Evolutionary conservation across 1,140 invertebrate genomes (phyloP).

Genomic region (Phymastichus coffea): DNA sequence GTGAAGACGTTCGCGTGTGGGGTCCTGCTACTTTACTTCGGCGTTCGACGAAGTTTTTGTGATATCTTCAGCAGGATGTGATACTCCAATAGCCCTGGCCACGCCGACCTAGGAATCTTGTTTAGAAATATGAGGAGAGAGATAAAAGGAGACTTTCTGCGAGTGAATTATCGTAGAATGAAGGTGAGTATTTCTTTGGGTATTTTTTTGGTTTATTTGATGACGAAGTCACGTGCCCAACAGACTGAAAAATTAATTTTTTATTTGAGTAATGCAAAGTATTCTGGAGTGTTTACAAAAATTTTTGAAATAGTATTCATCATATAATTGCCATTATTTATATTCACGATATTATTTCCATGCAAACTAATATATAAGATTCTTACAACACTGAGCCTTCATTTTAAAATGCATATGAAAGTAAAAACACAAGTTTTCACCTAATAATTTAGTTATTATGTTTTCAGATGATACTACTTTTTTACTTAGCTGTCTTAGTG

Average conservation of each 20-base stretch:
- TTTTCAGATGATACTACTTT: slow-evolving; percentile 14
- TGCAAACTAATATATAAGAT: not conserved
- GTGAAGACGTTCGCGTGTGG: slow-evolving; percentile 7
- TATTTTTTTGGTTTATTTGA: not conserved
- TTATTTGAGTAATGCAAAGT: too few relatives aligned
- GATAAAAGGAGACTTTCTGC: not conserved
- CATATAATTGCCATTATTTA: too few relatives aligned
- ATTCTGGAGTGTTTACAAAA: too few relatives aligned
- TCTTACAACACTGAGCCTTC: too few relatives aligned
- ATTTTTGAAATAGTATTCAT: too few relatives aligned
- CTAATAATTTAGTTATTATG: not conserved
- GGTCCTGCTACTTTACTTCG: slow-evolving; percentile 1
- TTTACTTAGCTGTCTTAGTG: slow-evolving; percentile 4
- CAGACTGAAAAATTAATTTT: too few relatives aligned
- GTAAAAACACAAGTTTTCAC: too few relatives aligned
- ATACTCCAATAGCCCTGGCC: not conserved
- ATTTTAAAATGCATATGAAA: too few relatives aligned
- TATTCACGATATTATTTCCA: too few relatives aligned
- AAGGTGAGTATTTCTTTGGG: slow-evolving; percentile 4
- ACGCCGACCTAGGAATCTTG: too few relatives aligned
- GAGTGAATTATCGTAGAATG: not conserved
- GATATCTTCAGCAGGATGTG: not conserved
- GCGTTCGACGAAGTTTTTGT: not conserved
- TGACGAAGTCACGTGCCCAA: not conserved
- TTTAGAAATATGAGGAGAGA: too few relatives aligned